A percentile compares a stretch with the other conserved stretches of the same genome.
These are phyloP conservation scores for Ceratina calcarata DNA, from an alignment of 1,140 invertebrate genomes.

Conservation along the genomic window DNA sequence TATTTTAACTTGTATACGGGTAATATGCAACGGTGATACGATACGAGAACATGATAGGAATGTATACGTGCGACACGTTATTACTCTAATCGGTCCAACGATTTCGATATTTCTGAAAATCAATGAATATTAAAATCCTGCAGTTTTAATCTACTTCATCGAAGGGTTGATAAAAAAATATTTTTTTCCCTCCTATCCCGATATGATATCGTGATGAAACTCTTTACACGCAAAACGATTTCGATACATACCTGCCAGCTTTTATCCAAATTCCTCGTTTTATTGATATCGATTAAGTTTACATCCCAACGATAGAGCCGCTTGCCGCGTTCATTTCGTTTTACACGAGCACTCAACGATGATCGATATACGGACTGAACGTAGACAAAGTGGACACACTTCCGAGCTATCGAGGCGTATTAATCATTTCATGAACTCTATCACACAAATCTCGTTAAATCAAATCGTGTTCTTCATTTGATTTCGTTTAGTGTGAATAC, in stretches of 20 bases:
- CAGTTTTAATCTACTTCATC: no score
- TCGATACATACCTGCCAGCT: background rate
- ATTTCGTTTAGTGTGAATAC: background rate
- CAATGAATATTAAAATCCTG: no score
- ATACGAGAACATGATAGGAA: no score
- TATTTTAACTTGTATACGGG: no score
- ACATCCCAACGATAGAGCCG: background rate
- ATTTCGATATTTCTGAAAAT: no score
- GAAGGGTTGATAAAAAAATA: no score
- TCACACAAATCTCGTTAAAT: conserved; percentile 4
- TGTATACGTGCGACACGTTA: no score
- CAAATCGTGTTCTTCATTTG: background rate
- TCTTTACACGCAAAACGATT: background rate
- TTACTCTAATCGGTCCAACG: no score
- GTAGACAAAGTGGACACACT: conserved; percentile 28
- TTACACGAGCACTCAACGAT: background rate
- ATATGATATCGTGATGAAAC: background rate
- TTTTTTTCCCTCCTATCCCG: background rate
- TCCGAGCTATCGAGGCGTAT: conserved; percentile 22
- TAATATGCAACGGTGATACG: no score
- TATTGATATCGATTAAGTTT: conserved; percentile 17
- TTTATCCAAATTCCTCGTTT: background rate
- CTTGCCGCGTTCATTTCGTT: conserved; percentile 10
- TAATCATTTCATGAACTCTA: conserved; percentile 34
- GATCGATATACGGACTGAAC: conserved; percentile 29